Conservation (phyloP, 2,797 vertebrate species). For the Myiotriccus ornatus region DNA sequence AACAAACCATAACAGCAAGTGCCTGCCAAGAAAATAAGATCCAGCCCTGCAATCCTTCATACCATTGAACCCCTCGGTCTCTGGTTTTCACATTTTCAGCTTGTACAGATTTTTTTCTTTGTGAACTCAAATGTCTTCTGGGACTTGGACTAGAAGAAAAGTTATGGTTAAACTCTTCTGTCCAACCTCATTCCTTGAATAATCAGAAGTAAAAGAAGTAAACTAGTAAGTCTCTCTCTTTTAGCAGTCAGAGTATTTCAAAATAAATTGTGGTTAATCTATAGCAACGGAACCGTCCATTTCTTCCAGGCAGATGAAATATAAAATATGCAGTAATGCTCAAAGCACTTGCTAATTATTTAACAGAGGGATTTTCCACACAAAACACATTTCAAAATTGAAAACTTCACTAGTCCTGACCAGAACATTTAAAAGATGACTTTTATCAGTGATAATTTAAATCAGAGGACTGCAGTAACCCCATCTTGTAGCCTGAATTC, state of each 20-base stretch:
- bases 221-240: background rate
- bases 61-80: background rate
- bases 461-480: background rate
- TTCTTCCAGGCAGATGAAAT: background rate
- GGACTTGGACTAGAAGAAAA: background rate
- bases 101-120: background rate
- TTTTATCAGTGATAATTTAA: background rate
- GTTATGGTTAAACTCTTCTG: background rate
- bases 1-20: background rate
- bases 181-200: background rate
- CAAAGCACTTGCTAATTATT: slow-evolving; percentile 26
- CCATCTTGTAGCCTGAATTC: background rate
- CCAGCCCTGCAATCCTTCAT: background rate
- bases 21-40: background rate
- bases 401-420: slow-evolving; percentile 12
- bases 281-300: background rate
- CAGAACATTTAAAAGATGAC: background rate
- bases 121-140: background rate
- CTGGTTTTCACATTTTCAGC: slow-evolving; percentile 1
- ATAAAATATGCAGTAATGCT: background rate
- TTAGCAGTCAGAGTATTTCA: background rate
- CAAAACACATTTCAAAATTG: slow-evolving; percentile 2
- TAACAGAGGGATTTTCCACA: slow-evolving; percentile 11
- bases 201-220: background rate
- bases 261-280: background rate